These are phyloP conservation scores for Malaclemys terrapin DNA, from an alignment of 2,113 vertebrate species.

Conservation along the genomic window DNA sequence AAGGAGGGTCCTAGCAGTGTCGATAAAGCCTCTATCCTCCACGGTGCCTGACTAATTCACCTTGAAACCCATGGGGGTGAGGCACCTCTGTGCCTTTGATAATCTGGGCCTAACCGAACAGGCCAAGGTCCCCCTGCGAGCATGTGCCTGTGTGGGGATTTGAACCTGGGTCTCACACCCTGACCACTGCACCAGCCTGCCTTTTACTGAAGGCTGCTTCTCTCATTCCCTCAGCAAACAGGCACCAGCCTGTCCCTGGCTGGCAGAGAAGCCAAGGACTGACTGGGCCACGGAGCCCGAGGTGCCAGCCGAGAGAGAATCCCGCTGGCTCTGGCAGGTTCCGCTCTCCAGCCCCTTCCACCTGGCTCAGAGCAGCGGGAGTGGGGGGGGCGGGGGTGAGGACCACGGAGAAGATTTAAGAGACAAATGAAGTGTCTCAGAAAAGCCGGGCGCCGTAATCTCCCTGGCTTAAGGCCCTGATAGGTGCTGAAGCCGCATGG, in stretches of 20 bases:
- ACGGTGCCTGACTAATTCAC: too few relatives aligned
- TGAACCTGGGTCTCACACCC: background rate
- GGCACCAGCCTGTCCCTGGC: too few relatives aligned
- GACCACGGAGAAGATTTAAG: background rate
- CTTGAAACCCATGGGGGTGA: too few relatives aligned
- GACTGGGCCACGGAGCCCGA: background rate
- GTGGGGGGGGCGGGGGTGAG: background rate
- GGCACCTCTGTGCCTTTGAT: too few relatives aligned
- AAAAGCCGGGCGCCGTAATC: background rate
- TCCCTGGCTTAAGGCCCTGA: background rate
- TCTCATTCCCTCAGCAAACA: too few relatives aligned
- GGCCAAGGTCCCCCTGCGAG: too few relatives aligned
- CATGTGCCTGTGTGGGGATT: too few relatives aligned
- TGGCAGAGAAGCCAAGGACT: background rate
- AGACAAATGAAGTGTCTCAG: background rate
- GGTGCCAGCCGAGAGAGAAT: background rate
- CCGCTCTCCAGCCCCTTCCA: background rate
- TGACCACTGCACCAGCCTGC: background rate
- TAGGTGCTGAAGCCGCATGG: background rate
- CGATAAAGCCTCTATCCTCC: too few relatives aligned
- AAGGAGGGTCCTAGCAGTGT: too few relatives aligned
- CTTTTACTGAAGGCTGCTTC: too few relatives aligned
- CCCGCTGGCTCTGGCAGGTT: background rate
- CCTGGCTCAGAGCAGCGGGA: background rate
- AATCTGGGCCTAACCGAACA: too few relatives aligned